These are phyloP conservation scores for Hirtodrosophila alboralis DNA, from an alignment of 2,888 invertebrate species.

Conservation along the genomic window DNA sequence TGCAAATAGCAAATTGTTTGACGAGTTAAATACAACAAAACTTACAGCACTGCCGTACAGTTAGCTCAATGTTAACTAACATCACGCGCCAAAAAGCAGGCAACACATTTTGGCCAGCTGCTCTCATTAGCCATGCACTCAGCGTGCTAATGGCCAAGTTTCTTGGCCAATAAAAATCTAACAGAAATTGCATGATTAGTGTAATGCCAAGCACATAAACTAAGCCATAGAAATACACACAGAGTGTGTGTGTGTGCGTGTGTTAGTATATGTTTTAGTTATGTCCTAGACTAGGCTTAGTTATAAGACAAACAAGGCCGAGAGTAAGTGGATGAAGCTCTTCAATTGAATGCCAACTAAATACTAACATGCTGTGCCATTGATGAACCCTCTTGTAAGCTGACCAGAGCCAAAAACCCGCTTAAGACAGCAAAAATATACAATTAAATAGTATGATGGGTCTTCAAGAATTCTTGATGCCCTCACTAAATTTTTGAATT, in stretches of 20 bases:
- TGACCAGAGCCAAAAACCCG: conserved; percentile 37
- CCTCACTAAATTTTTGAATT: conserved; percentile 2
- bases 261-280: conserved; percentile 14
- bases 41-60: conserved; percentile 15
- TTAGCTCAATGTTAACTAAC: conserved; percentile 38
- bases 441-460: neutral
- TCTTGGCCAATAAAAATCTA: conserved; percentile 53
- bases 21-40: conserved; percentile 38
- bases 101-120: conserved; percentile 21
- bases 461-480: neutral
- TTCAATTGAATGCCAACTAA: conserved; percentile 50
- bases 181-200: conserved; percentile 70
- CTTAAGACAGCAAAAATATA: conserved; percentile 58
- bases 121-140: conserved; percentile 67
- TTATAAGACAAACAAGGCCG: conserved; percentile 13
- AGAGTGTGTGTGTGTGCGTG: conserved; percentile 3
- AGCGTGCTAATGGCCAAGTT: conserved; percentile 66
- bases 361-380: conserved; percentile 43
- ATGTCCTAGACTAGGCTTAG: conserved; percentile 27
- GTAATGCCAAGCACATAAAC: conserved; percentile 64
- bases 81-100: neutral
- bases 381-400: conserved; percentile 40
- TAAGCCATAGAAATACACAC: conserved; percentile 23
- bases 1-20: conserved; percentile 52
- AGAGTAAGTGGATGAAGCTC: conserved; percentile 19